Evolutionary conservation across 1,140 invertebrate genomes (phyloP), one percentile per base, ranked within the genome.

Genomic region (Drosophila sucinea): DNA sequence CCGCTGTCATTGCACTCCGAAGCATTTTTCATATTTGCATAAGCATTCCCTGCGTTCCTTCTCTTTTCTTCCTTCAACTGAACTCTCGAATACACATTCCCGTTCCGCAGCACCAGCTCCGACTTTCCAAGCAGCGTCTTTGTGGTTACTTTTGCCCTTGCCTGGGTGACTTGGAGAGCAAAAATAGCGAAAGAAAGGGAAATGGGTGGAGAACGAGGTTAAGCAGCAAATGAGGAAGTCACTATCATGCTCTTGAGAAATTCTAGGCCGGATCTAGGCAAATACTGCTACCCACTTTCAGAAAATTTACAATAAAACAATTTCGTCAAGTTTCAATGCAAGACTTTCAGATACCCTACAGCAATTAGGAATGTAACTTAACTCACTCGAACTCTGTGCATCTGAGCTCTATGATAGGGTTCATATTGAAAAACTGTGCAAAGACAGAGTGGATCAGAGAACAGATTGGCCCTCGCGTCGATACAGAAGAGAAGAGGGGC

Each of bases 21-120:
- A 78, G 76, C 63, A 75, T 78, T 78, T 78, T 75, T 75, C 67
- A 78, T 67, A 78, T 78, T 78, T 78, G 72, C 72, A 75, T 75
- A 78, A 75, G 76, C 70, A 74, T 51, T 8, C 44, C 44, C 44
- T 23, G 6, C 44, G 6, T 23, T 25, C 44, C 44, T 25, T 27
- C 8, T 5, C 23, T 3, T 4, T 25, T 27, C 44, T 10, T 7
- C 8, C 23, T 51, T 51, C 44, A 23, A 23, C 44, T 41, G 40
- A 51, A 27, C 44, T 27, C 44, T 51, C 10, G 3, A 51, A 51
- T 23, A 51, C 23, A 27, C 44, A 51, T 47, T 47, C 17, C 17
- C 17, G 23, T 25, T 17, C 44, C 23, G 44, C 5, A 51, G 44
- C 7, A 17, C 23, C 23, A 10, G 44, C 8, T 10, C 7, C 23